A percentile compares a stretch with the other conserved stretches of the same genome.
phyloP scores from a whole-genome alignment of 1,140 invertebrate genomes.

The Vanessa atalanta region DNA sequence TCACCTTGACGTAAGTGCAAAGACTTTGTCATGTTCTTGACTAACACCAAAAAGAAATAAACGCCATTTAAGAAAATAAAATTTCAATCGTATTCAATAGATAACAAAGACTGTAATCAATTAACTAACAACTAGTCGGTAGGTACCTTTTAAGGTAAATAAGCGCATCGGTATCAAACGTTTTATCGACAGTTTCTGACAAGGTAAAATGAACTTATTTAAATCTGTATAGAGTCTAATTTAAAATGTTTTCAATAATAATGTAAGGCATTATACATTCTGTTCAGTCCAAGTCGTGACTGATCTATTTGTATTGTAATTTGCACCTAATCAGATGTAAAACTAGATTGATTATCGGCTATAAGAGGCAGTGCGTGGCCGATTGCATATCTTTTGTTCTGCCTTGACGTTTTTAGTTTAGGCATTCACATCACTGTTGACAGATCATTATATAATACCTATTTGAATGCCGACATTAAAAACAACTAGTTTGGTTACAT shows the following conservation, averaged over 20 bases:
- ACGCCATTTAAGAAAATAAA: constrained; percentile 12
- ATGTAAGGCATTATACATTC: constrained; percentile 23
- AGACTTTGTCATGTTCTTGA: constrained; percentile 57
- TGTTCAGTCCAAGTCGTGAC: constrained; percentile 60
- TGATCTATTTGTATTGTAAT: constrained; percentile 76
- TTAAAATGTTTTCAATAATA: neutral
- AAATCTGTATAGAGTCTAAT: neutral
- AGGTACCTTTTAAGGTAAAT: constrained; percentile 36
- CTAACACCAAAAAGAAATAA: constrained; percentile 40
- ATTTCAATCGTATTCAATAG: constrained; percentile 44
- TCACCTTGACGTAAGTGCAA: constrained; percentile 78
- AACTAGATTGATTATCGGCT: constrained; percentile 76
- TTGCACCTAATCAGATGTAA: constrained; percentile 77
- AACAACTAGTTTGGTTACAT: constrained; percentile 15
- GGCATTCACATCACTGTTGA: constrained; percentile 57
- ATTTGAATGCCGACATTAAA: constrained; percentile 17
- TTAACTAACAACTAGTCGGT: constrained; percentile 36
- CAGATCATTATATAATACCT: constrained; percentile 41
- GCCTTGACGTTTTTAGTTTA: constrained; percentile 41
- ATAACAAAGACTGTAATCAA: constrained; percentile 48
- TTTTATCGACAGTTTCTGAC: neutral
- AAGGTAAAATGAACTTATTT: constrained; percentile 19
- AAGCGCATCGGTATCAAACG: constrained; percentile 3
- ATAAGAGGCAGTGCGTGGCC: constrained; percentile 49
- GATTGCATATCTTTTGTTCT: constrained; percentile 61